phyloP scores from a whole-genome alignment of 2,113 vertebrate species.

The Sminthopsis crassicaudata region DNA sequence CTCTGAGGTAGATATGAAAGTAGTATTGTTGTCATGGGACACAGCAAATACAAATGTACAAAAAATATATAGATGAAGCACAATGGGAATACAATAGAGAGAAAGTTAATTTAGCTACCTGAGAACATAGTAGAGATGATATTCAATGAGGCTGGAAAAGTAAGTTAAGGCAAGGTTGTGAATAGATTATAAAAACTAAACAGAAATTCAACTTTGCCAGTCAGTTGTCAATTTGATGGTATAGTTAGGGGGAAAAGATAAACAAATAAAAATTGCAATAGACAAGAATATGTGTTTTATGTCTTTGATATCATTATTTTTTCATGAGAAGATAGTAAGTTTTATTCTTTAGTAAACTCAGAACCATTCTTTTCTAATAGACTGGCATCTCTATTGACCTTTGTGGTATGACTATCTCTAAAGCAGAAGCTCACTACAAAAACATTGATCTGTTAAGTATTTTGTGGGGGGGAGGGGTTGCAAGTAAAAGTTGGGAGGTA shows the following conservation, averaged over 20 bases:
- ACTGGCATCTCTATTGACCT: not conserved
- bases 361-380: not conserved
- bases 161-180: not conserved
- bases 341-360: not conserved
- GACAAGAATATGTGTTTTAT: not conserved
- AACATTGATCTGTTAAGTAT: not conserved
- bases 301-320: not conserved
- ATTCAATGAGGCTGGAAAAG: not conserved
- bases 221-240: not conserved
- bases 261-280: not conserved
- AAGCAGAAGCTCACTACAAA: no score
- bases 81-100: not conserved
- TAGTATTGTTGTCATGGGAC: not conserved
- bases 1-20: not conserved
- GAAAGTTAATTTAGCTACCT: not conserved
- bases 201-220: not conserved
- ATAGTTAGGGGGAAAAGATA: not conserved
- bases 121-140: not conserved
- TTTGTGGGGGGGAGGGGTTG: not conserved
- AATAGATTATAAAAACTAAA: not conserved
- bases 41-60: not conserved
- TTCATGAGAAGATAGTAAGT: not conserved
- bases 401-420: not conserved
- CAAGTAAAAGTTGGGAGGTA: not conserved
- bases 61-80: not conserved